phyloP scores from a whole-genome alignment of 2,797 vertebrate species.

The Poeciliopsis infans region DNA sequence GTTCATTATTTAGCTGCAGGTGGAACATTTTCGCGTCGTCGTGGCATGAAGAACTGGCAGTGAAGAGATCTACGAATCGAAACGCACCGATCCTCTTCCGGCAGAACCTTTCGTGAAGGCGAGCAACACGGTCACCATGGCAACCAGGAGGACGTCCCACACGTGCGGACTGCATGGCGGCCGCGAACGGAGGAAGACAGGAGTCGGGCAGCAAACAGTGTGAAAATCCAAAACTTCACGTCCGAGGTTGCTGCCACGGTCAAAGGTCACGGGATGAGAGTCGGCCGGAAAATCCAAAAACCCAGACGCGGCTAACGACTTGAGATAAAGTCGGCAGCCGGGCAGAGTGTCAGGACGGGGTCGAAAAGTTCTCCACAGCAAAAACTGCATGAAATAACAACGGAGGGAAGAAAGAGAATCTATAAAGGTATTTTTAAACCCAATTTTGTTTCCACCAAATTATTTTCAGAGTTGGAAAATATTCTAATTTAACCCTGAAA shows the following conservation, averaged over 20 bases:
- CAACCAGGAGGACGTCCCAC: constrained; percentile 27
- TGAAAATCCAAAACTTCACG: not conserved
- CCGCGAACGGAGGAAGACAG: not conserved
- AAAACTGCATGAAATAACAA: not conserved
- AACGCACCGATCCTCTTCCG: constrained; percentile 35
- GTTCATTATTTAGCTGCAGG: constrained; percentile 33
- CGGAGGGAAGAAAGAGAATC: not conserved
- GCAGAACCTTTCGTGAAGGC: constrained; percentile 21
- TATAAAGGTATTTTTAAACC: not conserved
- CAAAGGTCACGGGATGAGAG: not conserved
- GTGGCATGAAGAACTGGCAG: not conserved
- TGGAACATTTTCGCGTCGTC: constrained; percentile 1
- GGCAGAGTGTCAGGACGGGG: not conserved
- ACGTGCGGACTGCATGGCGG: not conserved
- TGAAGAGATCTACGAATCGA: not conserved
- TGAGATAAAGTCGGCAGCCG: not conserved
- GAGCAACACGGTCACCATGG: constrained; percentile 43
- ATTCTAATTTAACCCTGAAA: not conserved
- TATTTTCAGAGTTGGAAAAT: not conserved
- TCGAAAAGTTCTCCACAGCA: not conserved
- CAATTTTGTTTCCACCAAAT: not conserved
- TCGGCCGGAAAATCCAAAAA: not conserved
- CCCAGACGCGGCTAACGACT: not conserved
- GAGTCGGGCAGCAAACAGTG: not conserved
- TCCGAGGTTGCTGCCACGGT: not conserved